These are phyloP conservation scores for Pristionchus mayeri DNA, from an alignment of 2,888 invertebrate species.

Conservation along the genomic window DNA sequence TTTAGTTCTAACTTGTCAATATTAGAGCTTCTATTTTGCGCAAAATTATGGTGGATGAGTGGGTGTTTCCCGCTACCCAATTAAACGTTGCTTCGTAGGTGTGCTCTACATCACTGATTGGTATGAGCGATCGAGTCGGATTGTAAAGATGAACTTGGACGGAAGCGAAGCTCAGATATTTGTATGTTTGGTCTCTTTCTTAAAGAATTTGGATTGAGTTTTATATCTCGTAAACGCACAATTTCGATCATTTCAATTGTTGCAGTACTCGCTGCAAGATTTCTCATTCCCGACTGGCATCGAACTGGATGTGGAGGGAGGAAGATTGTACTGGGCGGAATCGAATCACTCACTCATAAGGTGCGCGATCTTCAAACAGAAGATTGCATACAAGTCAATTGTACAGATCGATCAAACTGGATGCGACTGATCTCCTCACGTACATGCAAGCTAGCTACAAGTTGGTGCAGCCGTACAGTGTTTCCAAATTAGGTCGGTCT, in stretches of 20 bases:
- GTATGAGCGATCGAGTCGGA: constrained; percentile 52
- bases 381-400: too few relatives aligned
- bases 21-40: background rate
- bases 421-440: background rate
- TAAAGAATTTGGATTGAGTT: background rate
- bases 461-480: constrained; percentile 53
- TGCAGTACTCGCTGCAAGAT: constrained; percentile 49
- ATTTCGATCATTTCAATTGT: background rate
- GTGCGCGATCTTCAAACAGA: too few relatives aligned
- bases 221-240: too few relatives aligned
- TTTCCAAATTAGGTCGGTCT: constrained; percentile 54
- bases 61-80: background rate
- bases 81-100: background rate
- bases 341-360: constrained; percentile 50
- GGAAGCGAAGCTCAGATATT: constrained; percentile 52
- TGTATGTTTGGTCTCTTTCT: too few relatives aligned
- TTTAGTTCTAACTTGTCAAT: background rate
- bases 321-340: constrained; percentile 56
- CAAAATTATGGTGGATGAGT: background rate
- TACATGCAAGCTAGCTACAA: constrained; percentile 47
- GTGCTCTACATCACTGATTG: constrained; percentile 54
- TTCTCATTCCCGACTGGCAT: constrained; percentile 51
- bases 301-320: constrained; percentile 53
- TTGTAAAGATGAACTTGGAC: constrained; percentile 57
- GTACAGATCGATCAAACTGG: constrained; percentile 44